Conservation (phyloP, 1,140 invertebrate species). For the Saxidomus purpurata region DNA sequence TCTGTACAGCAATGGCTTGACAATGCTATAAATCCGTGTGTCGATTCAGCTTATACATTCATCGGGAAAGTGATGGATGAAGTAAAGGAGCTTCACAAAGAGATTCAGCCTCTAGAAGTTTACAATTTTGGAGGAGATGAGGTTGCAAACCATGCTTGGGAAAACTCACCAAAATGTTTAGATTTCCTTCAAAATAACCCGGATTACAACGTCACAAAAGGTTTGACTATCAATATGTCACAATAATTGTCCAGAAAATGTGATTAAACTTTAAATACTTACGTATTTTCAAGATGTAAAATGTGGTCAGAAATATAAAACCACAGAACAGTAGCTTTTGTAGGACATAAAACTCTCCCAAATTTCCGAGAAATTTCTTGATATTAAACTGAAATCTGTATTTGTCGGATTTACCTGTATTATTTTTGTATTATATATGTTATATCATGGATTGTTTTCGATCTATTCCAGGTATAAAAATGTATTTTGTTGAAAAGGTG, state of each 20-base stretch:
- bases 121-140: slow-evolving; percentile 80
- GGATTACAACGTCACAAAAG: slow-evolving; percentile 39
- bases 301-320: no score
- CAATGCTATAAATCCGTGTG: slow-evolving; percentile 76
- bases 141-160: slow-evolving; percentile 70
- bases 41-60: slow-evolving; percentile 69
- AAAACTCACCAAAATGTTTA: slow-evolving; percentile 62
- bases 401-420: no score
- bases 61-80: slow-evolving; percentile 53
- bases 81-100: slow-evolving; percentile 61
- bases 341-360: no score
- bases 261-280: no score
- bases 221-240: slow-evolving; percentile 21
- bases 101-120: slow-evolving; percentile 70
- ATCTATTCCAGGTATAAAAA: slow-evolving; percentile 59
- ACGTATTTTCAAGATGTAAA: no score
- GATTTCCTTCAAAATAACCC: slow-evolving; percentile 3
- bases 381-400: no score
- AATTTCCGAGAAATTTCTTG: no score
- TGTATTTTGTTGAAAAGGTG: slow-evolving; percentile 62
- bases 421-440: no score
- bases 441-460: no score
- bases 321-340: no score
- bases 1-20: slow-evolving; percentile 74
- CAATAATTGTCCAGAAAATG: no score